Evolutionary conservation across 1,140 invertebrate genomes (phyloP).

Genomic region (Theocolax elegans): DNA sequence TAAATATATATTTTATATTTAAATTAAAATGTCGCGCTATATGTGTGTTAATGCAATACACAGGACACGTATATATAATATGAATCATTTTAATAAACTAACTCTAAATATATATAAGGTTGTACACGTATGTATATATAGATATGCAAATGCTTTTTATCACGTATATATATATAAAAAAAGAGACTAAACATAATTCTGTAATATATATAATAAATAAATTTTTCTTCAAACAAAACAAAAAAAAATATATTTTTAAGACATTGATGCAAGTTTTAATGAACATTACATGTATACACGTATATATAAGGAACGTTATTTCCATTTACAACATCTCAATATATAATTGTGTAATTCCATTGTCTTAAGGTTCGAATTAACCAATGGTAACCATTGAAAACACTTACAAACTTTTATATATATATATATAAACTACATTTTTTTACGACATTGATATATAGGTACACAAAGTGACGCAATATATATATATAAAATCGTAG

Average conservation of each 20-base stretch:
- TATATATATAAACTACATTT: constrained; percentile 55
- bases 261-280: constrained; percentile 24
- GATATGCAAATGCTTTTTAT: constrained; percentile 22
- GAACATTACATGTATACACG: constrained; percentile 19
- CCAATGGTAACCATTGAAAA: constrained; percentile 57
- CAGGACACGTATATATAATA: no score
- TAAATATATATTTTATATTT: no score
- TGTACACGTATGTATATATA: constrained; percentile 17
- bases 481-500: constrained; percentile 46
- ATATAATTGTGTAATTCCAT: constrained; percentile 14
- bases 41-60: no score
- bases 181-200: no score
- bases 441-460: constrained; percentile 58
- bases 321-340: constrained; percentile 28
- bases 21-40: no score
- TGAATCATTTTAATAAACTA: no score
- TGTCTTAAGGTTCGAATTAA: constrained; percentile 5
- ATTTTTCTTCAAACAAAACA: not conserved
- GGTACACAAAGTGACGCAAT: constrained; percentile 34
- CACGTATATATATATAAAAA: constrained; percentile 1
- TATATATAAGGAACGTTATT: constrained; percentile 9
- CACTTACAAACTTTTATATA: constrained; percentile 53
- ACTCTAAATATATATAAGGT: constrained; percentile 17
- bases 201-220: no score
- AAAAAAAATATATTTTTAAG: constrained; percentile 4